phyloP scores from a whole-genome alignment of 2,113 vertebrate species.

The Elgaria multicarinata region DNA sequence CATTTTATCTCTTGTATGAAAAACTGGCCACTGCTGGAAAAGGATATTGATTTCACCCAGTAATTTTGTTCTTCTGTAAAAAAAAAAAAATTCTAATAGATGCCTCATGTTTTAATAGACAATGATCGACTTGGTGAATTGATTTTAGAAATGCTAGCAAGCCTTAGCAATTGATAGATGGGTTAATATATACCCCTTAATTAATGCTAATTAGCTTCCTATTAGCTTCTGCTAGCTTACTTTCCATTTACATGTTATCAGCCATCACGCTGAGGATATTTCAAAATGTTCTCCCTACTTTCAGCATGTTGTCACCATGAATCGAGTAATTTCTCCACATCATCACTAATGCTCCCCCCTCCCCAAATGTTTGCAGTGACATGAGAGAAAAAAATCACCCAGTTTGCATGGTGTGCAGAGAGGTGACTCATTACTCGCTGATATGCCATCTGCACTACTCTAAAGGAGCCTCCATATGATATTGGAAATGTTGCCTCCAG shows the following conservation, averaged over 20 bases:
- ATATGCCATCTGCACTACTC: background rate
- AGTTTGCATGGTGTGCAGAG: background rate
- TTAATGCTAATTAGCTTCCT: background rate
- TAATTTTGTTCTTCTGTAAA: background rate
- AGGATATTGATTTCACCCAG: background rate
- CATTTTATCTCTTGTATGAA: background rate
- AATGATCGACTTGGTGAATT: background rate
- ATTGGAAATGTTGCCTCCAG: background rate
- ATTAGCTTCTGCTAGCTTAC: background rate
- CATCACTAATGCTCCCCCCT: too few species aligned
- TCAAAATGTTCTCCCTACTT: background rate
- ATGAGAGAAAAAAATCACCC: background rate
- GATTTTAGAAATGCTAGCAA: conserved; percentile 3
- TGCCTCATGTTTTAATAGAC: background rate
- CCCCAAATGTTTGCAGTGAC: background rate
- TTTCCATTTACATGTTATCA: background rate
- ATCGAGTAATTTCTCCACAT: background rate
- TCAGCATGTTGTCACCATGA: background rate
- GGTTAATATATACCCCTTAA: conserved; percentile 32
- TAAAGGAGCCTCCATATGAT: background rate
- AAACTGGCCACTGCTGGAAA: background rate
- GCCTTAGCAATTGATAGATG: background rate
- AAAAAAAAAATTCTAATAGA: conserved; percentile 3
- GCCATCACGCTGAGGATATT: background rate
- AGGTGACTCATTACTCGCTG: background rate